phyloP scores from a whole-genome alignment of 1,140 invertebrate genomes.

The Drosophila kepulauana region DNA sequence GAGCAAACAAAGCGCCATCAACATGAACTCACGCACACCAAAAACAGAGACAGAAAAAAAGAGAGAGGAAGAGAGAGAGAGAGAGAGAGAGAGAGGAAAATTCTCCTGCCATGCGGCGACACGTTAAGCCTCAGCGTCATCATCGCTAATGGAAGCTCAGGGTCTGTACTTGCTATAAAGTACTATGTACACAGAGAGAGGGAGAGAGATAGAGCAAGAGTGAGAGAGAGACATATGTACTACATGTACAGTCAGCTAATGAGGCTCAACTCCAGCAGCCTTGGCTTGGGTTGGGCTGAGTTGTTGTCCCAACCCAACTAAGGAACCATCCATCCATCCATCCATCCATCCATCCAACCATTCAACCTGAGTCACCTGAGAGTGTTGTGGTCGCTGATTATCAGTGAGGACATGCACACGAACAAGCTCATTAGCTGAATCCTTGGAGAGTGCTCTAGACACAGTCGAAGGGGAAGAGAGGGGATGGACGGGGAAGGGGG shows the following conservation, averaged over 20 bases:
- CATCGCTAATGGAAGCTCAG: slow-evolving; percentile 36
- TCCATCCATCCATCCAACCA: no score
- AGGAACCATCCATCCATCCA: no score
- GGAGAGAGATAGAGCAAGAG: neutral
- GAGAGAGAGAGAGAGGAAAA: neutral
- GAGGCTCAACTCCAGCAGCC: slow-evolving; percentile 32
- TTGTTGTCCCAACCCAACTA: slow-evolving; percentile 2
- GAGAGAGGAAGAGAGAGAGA: neutral
- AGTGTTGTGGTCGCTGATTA: slow-evolving; percentile 43
- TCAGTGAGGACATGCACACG: slow-evolving; percentile 56
- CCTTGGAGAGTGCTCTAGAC: slow-evolving; percentile 66
- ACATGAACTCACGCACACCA: slow-evolving; percentile 19
- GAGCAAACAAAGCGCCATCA: slow-evolving; percentile 29
- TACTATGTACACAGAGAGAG: no score
- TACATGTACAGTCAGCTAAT: slow-evolving; percentile 17
- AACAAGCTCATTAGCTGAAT: slow-evolving; percentile 75
- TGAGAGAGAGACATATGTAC: neutral
- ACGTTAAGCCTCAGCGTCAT: slow-evolving; percentile 7
- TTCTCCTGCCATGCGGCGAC: neutral
- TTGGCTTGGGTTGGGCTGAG: slow-evolving; percentile 4
- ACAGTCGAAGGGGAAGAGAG: neutral
- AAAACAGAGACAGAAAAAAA: neutral
- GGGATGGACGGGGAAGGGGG: neutral
- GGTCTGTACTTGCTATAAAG: neutral
- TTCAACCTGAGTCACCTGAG: neutral